phyloP scores from a whole-genome alignment of 2,797 vertebrate species.

The Hypotaenidia okinawae region DNA sequence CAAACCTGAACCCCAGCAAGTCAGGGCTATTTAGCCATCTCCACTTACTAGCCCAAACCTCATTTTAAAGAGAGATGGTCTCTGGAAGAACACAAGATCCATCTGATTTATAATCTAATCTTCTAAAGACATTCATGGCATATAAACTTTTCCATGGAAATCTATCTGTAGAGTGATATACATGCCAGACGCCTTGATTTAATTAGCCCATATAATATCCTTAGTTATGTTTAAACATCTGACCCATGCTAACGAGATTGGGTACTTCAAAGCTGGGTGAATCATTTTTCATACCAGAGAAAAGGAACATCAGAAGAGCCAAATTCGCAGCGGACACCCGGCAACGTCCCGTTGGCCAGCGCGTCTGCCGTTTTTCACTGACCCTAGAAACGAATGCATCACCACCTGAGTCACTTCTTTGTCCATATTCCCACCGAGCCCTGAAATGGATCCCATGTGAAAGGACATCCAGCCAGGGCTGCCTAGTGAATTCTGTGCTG shows the following conservation, averaged over 20 bases:
- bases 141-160: constrained; percentile 28
- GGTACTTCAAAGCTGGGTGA: constrained; percentile 11
- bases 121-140: not conserved
- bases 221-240: not conserved
- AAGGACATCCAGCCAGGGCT: not conserved
- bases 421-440: not conserved
- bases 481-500: not conserved
- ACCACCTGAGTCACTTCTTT: not conserved
- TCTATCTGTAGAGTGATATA: not conserved
- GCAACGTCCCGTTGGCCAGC: not conserved
- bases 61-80: not conserved
- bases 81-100: not conserved
- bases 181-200: constrained; percentile 39
- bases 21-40: not conserved
- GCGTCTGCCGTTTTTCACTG: not conserved
- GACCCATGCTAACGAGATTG: not conserved
- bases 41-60: not conserved
- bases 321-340: not conserved
- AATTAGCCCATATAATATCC: constrained; percentile 7
- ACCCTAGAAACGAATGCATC: not conserved
- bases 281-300: not conserved
- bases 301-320: constrained; percentile 7
- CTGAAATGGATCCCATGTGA: not conserved
- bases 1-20: not conserved
- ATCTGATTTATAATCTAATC: not conserved